Conservation (phyloP, 2,797 vertebrate species). For the Gadopsis marmoratus region DNA sequence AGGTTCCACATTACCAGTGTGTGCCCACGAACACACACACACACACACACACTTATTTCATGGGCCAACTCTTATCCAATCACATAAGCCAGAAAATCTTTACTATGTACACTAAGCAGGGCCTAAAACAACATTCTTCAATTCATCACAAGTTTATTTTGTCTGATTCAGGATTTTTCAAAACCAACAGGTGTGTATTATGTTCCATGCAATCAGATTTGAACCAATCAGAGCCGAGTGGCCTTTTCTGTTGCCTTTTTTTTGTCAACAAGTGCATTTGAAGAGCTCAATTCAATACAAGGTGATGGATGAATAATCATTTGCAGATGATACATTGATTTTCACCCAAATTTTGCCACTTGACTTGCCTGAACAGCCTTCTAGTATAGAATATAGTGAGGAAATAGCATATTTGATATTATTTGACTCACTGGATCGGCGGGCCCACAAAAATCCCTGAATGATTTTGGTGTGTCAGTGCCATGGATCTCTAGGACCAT, state of each 20-base stretch:
- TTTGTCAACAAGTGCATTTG: neutral
- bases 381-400: neutral
- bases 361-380: neutral
- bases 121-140: neutral
- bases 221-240: neutral
- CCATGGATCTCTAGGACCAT: slow-evolving; percentile 92
- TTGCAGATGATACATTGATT: slow-evolving; percentile 15
- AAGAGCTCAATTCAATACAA: neutral
- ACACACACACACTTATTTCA: slow-evolving; percentile 2
- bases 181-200: neutral
- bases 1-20: slow-evolving; percentile 19
- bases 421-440: slow-evolving; percentile 93
- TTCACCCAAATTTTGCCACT: slow-evolving; percentile 13
- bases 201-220: neutral
- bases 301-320: slow-evolving; percentile 2
- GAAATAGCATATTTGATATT: neutral
- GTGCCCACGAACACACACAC: slow-evolving; percentile 28
- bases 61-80: neutral
- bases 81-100: slow-evolving; percentile 9
- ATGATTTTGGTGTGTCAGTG: slow-evolving; percentile 83
- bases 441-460: slow-evolving; percentile 95
- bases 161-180: neutral
- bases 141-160: neutral
- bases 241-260: neutral
- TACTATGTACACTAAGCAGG: neutral